phyloP scores from a whole-genome alignment of 2,888 invertebrate genomes.

The Alloscopus bannaensis region DNA sequence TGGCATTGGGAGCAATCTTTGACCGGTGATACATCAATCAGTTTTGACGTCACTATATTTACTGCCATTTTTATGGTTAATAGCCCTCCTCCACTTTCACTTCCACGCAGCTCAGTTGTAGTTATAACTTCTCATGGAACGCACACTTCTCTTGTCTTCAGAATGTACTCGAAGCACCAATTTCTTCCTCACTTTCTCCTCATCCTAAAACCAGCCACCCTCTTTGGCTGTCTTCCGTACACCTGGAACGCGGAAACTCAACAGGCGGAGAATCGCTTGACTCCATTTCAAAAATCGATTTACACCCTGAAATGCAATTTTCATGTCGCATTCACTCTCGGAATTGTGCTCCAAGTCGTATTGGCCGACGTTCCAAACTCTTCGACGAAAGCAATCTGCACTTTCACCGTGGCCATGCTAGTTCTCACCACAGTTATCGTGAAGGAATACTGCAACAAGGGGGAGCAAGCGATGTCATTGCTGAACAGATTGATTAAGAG shows the following conservation, averaged over 20 bases:
- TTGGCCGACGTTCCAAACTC: neutral
- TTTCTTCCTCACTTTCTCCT: constrained; percentile 28
- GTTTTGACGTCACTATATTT: too few species aligned
- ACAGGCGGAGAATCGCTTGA: neutral
- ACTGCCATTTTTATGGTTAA: too few species aligned
- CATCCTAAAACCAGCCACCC: constrained; percentile 34
- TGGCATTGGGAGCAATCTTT: too few species aligned
- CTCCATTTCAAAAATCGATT: neutral
- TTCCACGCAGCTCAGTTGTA: too few species aligned
- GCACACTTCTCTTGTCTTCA: too few species aligned
- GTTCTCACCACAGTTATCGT: constrained; percentile 18
- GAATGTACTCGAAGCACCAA: constrained; percentile 16
- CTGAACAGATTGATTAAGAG: constrained; percentile 11
- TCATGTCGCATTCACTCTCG: constrained; percentile 12
- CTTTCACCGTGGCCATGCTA: constrained; percentile 38
- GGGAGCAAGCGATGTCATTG: constrained; percentile 2
- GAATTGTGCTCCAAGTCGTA: constrained; percentile 14
- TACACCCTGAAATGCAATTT: constrained; percentile 36
- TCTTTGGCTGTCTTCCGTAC: constrained; percentile 29
- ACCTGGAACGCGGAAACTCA: constrained; percentile 16
- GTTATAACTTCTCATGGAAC: too few species aligned
- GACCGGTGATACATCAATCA: too few species aligned
- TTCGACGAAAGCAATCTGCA: constrained; percentile 22
- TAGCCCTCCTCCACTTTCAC: too few species aligned
- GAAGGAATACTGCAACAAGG: constrained; percentile 25